phyloP scores from a whole-genome alignment of 2,888 invertebrate genomes.

The Nasonovia ribisnigri region DNA sequence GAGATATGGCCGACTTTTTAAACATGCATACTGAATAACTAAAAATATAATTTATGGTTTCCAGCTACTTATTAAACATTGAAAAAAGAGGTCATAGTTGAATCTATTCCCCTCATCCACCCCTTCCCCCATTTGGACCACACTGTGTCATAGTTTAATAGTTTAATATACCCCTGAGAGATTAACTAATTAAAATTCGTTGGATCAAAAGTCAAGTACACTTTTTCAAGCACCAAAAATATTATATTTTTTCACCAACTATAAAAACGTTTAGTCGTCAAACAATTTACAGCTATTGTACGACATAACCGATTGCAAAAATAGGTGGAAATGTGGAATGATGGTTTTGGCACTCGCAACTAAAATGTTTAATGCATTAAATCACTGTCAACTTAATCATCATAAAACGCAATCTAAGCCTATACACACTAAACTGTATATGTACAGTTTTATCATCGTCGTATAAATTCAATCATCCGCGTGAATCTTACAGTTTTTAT shows the following conservation, averaged over 20 bases:
- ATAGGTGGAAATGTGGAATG: background rate
- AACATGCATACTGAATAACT: too few species aligned
- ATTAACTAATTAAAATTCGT: too few species aligned
- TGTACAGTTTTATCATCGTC: background rate
- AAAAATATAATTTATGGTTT: too few species aligned
- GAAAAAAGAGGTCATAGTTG: too few species aligned
- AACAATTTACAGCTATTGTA: background rate
- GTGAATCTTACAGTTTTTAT: background rate
- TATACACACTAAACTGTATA: background rate
- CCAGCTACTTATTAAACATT: too few species aligned
- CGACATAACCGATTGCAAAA: background rate
- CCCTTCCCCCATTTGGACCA: too few species aligned
- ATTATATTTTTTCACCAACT: background rate
- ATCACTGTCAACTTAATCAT: background rate
- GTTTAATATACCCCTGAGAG: too few species aligned
- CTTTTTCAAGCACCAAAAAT: background rate
- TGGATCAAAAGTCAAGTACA: background rate
- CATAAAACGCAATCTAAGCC: background rate
- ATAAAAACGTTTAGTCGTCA: background rate
- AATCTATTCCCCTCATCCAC: too few species aligned
- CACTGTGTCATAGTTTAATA: too few species aligned
- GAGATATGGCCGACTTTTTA: too few species aligned
- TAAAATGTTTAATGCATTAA: conserved; percentile 4
- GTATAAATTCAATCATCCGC: background rate
- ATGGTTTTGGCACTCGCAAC: background rate